A percentile compares a stretch with the other conserved stretches of the same genome.
phyloP scores from a whole-genome alignment of 1,140 invertebrate genomes.

The Telenomus remus region DNA sequence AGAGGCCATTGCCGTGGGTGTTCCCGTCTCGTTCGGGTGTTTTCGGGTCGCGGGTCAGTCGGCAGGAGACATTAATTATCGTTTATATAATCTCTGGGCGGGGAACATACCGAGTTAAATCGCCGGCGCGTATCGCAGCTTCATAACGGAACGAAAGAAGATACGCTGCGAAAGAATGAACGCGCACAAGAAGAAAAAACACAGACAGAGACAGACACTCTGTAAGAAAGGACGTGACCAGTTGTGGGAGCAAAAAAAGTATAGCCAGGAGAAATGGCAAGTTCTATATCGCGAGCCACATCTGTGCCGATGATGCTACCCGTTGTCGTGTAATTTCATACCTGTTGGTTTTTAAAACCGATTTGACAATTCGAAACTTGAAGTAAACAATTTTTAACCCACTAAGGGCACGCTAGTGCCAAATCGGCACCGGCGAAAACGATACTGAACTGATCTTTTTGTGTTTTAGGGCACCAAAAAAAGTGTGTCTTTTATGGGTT shows the following conservation, averaged over 20 bases:
- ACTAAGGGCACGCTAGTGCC: too few relatives aligned
- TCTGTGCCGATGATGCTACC: conserved; percentile 25
- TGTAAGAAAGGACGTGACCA: not conserved
- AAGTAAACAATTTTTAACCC: too few relatives aligned
- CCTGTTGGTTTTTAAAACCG: not conserved
- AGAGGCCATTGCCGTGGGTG: conserved; percentile 51
- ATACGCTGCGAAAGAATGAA: conserved; percentile 6
- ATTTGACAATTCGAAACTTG: too few relatives aligned
- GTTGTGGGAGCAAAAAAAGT: conserved; percentile 8
- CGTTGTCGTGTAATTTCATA: conserved; percentile 30
- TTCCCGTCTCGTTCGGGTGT: conserved; percentile 35
- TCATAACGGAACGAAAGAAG: conserved; percentile 44
- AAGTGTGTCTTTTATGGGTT: too few relatives aligned
- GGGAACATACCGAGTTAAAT: conserved; percentile 62
- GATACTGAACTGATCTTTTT: too few relatives aligned
- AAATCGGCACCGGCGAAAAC: too few relatives aligned
- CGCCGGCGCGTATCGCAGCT: conserved; percentile 35
- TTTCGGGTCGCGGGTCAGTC: conserved; percentile 65
- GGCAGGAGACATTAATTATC: conserved; percentile 70
- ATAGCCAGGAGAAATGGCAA: conserved; percentile 7
- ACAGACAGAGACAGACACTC: not conserved
- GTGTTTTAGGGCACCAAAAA: too few relatives aligned
- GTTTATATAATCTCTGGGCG: conserved; percentile 67
- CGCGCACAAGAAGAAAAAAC: conserved; percentile 1
- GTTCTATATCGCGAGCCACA: conserved; percentile 24